Base-by-base conservation (phyloP, 2,113 vertebrate species). In the Malurus elegans region DNA sequence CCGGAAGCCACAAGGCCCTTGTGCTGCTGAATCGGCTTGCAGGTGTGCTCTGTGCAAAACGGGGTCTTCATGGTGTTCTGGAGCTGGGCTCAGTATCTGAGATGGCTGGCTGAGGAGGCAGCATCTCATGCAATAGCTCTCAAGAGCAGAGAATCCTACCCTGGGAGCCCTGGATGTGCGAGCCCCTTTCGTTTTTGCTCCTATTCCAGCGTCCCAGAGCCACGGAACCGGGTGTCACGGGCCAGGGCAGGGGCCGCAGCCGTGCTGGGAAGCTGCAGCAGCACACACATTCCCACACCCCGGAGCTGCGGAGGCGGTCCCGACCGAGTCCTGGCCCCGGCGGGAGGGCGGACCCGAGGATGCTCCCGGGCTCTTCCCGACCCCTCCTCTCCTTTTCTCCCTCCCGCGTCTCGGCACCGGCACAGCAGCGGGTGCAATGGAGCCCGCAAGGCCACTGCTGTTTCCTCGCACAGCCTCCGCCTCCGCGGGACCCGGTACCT, bases 281-380 rank as follows among this genome's bases (percentile, higher is more conserved):
- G 56, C 16, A 0, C 73, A 20, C 36, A 1, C 5, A 9, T 34
- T 20, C 31, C 42, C 26, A 4, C 29, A 4, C 0, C 10, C 44
- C 29, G 5, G 56, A 66, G 76, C 60, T 25, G 38, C 38, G 19
- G 51, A 10, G 45, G 32, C 45, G 13, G 24, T 17, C 51, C 58
- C 32, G 18, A 36, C 14, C 29, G 48, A 42, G 29, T 11, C 36
- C 67, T 1, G 67, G 50, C 21, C 32, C 20, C 26, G 53, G 45
- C 32, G 28, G 53, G 19, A 38, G 16, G 13, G 10, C 10, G 24
- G 25, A 54, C 8, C 38, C 13, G 23, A 26, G 26, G 53, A 34
- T 48, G 91, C 42, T 47, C 45, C 32, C 2, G 40, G 45, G 53
- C 23, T 2, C 47, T 51, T 67, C 54, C 38, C 79, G 24, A 29